Evolutionary conservation across 2,113 vertebrate genomes (phyloP).

Genomic region (Melanocharis versteri): DNA sequence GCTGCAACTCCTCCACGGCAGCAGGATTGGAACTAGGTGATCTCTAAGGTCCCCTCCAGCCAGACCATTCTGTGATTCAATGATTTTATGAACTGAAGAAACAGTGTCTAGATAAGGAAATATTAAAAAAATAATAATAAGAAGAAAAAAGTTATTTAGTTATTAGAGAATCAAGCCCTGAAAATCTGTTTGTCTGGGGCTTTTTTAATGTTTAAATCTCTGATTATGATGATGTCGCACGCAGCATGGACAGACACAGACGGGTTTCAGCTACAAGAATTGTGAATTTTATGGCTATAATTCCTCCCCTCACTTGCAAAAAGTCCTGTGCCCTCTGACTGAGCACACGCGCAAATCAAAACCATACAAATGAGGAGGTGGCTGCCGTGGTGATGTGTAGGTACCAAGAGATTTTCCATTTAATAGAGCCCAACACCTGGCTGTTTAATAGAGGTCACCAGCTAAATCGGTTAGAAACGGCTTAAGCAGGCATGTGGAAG

Average conservation of each 20-base stretch:
- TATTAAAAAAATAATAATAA: neutral
- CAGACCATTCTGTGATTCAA: neutral
- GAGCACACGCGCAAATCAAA: neutral
- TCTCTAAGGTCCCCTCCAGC: neutral
- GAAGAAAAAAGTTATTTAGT: rapidly evolving
- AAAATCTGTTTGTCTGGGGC: neutral
- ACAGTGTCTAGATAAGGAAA: neutral
- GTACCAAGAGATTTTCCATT: slow-evolving; percentile 28
- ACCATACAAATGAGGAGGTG: neutral
- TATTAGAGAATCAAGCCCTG: neutral
- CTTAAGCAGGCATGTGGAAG: slow-evolving; percentile 24
- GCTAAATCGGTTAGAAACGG: slow-evolving; percentile 21
- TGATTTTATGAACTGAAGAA: neutral
- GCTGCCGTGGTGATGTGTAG: neutral
- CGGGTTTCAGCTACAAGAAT: neutral
- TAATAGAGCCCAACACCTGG: slow-evolving; percentile 45
- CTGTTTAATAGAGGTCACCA: slow-evolving; percentile 45
- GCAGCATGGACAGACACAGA: neutral
- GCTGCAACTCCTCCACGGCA: neutral
- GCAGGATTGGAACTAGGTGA: neutral
- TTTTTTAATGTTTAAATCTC: neutral
- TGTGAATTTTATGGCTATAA: neutral
- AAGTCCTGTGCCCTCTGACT: neutral
- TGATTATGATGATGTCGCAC: neutral
- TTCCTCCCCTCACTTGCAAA: neutral